Evolutionary conservation across 2,113 vertebrate species (phyloP).

Genomic region (Aix galericulata): DNA sequence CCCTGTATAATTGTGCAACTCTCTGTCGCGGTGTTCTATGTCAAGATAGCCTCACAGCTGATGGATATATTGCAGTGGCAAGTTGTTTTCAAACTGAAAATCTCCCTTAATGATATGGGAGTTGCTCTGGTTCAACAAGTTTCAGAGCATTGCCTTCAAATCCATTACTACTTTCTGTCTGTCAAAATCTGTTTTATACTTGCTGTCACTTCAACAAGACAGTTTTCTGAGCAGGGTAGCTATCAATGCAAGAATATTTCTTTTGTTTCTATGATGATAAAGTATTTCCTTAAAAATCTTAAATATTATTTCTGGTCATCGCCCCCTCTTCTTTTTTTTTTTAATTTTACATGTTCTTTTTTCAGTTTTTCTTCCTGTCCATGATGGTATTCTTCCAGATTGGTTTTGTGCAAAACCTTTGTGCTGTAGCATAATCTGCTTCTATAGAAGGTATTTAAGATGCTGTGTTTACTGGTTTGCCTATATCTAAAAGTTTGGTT

Average conservation of each 20-base stretch:
- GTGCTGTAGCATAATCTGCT: background rate
- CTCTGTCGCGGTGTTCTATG: background rate
- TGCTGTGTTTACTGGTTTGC: background rate
- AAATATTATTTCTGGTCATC: background rate
- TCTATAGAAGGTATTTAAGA: background rate
- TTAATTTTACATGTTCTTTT: background rate
- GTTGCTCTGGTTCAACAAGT: conserved; percentile 27
- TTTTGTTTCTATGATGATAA: background rate
- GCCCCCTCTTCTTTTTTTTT: background rate
- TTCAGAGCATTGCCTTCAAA: conserved; percentile 31
- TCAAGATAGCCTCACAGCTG: background rate
- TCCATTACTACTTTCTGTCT: background rate
- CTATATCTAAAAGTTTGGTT: background rate
- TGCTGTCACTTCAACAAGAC: background rate
- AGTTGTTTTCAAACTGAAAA: conserved; percentile 7
- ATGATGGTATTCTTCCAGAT: background rate
- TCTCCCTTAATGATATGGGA: background rate
- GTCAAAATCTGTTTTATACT: conserved; percentile 25
- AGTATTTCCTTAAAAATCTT: background rate
- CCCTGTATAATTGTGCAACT: background rate
- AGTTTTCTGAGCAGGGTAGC: background rate
- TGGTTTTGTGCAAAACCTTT: background rate
- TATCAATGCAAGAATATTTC: background rate
- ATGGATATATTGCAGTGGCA: background rate
- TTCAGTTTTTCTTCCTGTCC: background rate